Evolutionary conservation across 2,113 vertebrate genomes (phyloP).

Genomic region (Hystrix cristata): DNA sequence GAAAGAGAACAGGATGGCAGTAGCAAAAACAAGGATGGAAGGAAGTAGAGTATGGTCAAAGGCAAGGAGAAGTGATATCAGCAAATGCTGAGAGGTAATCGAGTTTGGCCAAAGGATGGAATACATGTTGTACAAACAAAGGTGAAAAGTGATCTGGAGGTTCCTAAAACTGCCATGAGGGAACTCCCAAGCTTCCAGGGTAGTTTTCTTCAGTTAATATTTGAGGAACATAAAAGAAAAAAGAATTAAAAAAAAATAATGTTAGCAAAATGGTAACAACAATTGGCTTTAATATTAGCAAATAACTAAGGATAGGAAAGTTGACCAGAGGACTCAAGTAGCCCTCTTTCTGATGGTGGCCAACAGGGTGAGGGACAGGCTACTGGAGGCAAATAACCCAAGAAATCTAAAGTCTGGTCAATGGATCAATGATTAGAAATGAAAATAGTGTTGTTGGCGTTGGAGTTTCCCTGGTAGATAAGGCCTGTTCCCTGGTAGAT

Average conservation of each 20-base stretch:
- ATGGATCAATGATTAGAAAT: neutral
- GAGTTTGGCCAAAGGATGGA: neutral
- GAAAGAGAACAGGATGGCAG: neutral
- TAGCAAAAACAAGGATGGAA: neutral
- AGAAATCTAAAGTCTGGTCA: neutral
- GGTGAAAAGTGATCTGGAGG: neutral
- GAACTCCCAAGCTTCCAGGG: neutral
- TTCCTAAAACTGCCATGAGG: neutral
- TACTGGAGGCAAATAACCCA: neutral
- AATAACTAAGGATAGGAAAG: neutral
- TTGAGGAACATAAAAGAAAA: constrained; percentile 30
- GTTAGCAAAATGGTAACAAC: neutral
- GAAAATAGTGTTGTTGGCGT: neutral
- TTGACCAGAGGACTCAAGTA: neutral
- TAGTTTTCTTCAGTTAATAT: neutral
- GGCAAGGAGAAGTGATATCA: neutral
- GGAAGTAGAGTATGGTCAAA: neutral
- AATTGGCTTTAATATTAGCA: neutral
- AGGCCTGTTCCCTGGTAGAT: neutral
- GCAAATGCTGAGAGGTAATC: neutral
- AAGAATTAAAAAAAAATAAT: neutral
- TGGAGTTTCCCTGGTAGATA: neutral
- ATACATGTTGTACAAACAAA: neutral
- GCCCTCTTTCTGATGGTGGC: neutral
- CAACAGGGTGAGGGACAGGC: neutral